Conservation (phyloP, 2,113 vertebrate species). For the Toxotes jaculatrix region DNA sequence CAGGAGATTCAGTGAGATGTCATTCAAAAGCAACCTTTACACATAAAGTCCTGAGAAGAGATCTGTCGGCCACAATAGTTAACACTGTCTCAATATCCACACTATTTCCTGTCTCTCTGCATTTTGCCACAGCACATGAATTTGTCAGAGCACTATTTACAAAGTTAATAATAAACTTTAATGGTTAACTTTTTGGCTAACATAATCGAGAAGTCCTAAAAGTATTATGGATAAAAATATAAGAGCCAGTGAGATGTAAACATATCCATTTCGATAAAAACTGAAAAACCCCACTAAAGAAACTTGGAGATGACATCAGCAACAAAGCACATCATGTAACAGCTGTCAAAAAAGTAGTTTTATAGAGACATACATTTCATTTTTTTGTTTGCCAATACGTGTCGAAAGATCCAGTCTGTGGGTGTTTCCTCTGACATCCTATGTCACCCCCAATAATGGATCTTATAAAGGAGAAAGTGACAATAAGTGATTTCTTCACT, state of each 20-base stretch:
- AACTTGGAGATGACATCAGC: too few relatives aligned
- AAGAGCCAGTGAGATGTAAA: background rate
- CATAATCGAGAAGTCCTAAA: background rate
- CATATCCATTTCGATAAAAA: background rate
- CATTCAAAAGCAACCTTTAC: background rate
- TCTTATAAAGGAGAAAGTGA: conserved; percentile 6
- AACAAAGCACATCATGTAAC: background rate
- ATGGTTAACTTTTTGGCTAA: background rate
- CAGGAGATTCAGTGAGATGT: background rate
- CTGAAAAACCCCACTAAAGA: background rate
- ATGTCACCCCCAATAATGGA: background rate
- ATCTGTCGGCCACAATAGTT: background rate
- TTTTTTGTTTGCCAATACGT: background rate
- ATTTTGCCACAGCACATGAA: background rate
- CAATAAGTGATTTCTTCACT: conserved; percentile 29
- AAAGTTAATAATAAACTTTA: background rate
- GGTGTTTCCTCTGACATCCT: background rate
- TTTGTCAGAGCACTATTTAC: background rate
- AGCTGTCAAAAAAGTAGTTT: too few relatives aligned
- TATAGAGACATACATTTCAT: too few relatives aligned
- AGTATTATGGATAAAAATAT: background rate
- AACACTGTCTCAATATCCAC: background rate
- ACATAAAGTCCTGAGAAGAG: background rate
- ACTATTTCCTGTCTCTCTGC: background rate
- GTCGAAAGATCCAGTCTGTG: background rate